phyloP scores from a whole-genome alignment of 2,113 vertebrate species.

The Chlorodrepanis virens region DNA sequence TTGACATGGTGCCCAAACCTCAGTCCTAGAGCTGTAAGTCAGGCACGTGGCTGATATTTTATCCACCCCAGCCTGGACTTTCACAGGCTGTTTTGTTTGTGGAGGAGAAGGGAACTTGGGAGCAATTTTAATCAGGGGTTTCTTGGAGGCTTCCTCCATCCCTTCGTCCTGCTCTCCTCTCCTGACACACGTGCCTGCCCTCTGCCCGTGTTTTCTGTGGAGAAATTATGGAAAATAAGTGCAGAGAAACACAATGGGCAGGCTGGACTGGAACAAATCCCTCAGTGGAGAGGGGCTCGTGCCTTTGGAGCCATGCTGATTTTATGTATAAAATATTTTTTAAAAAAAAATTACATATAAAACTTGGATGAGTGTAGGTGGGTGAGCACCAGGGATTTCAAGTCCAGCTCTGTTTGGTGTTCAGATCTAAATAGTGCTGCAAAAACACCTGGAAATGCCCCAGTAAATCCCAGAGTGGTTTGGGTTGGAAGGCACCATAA shows the following conservation, averaged over 20 bases:
- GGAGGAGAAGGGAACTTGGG: background rate
- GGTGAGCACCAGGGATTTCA: background rate
- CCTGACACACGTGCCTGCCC: rapidly evolving
- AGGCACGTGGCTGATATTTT: constrained; percentile 63
- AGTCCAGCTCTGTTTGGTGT: background rate
- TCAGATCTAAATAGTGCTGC: background rate
- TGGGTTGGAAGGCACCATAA: background rate
- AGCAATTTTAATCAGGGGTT: background rate
- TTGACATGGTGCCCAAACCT: constrained; percentile 70
- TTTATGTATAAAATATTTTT: background rate
- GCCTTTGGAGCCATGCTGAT: background rate
- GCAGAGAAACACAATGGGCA: rapidly evolving
- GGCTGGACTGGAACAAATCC: background rate
- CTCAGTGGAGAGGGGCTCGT: rapidly evolving
- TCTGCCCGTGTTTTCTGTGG: background rate
- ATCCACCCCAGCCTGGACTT: background rate
- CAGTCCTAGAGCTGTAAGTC: constrained; percentile 47
- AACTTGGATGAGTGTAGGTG: background rate
- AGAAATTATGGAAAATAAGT: background rate
- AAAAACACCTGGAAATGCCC: background rate
- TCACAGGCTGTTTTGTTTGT: background rate
- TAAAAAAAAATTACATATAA: background rate
- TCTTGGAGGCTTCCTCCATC: background rate
- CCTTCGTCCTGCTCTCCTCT: background rate
- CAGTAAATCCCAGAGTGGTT: background rate